Percentiles rank a stretch among this genome's conserved stretches.
Conservation (phyloP, 2,113 vertebrate genomes). For the Micromys minutus region DNA sequence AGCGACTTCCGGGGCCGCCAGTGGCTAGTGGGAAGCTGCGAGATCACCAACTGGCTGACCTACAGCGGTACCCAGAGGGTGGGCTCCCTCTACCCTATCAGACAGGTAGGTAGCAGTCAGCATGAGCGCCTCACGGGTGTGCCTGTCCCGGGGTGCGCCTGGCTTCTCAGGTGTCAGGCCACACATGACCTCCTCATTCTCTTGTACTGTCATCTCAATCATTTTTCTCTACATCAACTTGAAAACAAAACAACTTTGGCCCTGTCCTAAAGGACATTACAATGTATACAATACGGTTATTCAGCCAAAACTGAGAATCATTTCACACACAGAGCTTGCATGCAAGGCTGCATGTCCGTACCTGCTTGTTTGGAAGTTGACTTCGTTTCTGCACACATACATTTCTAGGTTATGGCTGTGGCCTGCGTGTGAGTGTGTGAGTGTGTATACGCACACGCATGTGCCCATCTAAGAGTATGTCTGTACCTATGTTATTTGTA, state of each 20-base stretch:
- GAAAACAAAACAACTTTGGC: neutral
- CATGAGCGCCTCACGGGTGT: rapidly evolving
- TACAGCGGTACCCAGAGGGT: slow-evolving; percentile 92
- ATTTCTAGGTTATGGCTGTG: neutral
- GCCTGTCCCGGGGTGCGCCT: neutral
- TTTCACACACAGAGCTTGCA: rapidly evolving
- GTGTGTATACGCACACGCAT: neutral
- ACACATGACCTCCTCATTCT: neutral
- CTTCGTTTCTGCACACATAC: neutral
- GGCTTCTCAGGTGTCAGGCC: neutral
- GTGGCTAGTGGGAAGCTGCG: slow-evolving; percentile 91
- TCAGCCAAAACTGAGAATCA: neutral
- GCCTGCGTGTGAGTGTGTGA: neutral
- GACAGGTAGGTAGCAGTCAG: slow-evolving; percentile 86
- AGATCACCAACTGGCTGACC: slow-evolving; percentile 96
- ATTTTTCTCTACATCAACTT: neutral
- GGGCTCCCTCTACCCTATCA: slow-evolving; percentile 94
- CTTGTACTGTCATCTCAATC: neutral
- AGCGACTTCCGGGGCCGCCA: slow-evolving; percentile 96
- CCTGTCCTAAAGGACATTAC: neutral
- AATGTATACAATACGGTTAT: neutral
- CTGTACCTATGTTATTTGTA: neutral
- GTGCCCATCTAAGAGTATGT: too few species aligned
- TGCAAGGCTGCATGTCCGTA: neutral
- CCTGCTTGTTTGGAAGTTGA: neutral